A percentile compares a stretch with the other conserved stretches of the same genome.
These are phyloP conservation scores for Homalodisca vitripennis DNA, from an alignment of 1,140 invertebrate genomes.

Conservation along the genomic window DNA sequence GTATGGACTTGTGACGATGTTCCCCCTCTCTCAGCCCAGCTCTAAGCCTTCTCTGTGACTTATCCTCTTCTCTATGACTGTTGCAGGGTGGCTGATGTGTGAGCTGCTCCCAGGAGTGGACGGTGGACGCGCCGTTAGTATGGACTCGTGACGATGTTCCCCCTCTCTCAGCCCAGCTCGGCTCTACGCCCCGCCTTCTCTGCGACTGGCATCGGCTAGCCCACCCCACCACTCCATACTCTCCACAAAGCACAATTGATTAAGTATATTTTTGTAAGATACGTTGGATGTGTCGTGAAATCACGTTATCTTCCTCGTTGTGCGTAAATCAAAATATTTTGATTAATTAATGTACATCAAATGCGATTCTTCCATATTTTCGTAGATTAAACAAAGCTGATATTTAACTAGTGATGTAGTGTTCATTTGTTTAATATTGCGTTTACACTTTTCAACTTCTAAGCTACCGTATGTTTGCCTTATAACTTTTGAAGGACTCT, in stretches of 20 bases:
- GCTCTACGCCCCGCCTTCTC: conserved; percentile 26
- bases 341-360: conserved; percentile 18
- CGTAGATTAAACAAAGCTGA: background rate
- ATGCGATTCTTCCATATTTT: conserved; percentile 23
- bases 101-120: background rate
- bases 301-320: conserved; percentile 6
- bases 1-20: no score
- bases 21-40: no score
- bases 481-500: background rate
- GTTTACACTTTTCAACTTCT: background rate
- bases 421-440: conserved; percentile 10
- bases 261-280: conserved; percentile 17
- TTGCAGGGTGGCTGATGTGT: no score
- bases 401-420: conserved; percentile 8
- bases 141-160: conserved; percentile 32
- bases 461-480: conserved; percentile 28
- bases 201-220: conserved; percentile 31
- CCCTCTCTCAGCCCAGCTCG: background rate
- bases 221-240: conserved; percentile 5
- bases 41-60: no score
- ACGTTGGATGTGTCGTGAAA: conserved; percentile 1
- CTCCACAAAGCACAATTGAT: background rate
- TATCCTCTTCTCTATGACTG: no score
- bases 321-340: conserved; percentile 8
- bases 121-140: background rate